These are phyloP conservation scores for Electrophaes corylata DNA, from an alignment of 2,888 invertebrate species.

Conservation along the genomic window DNA sequence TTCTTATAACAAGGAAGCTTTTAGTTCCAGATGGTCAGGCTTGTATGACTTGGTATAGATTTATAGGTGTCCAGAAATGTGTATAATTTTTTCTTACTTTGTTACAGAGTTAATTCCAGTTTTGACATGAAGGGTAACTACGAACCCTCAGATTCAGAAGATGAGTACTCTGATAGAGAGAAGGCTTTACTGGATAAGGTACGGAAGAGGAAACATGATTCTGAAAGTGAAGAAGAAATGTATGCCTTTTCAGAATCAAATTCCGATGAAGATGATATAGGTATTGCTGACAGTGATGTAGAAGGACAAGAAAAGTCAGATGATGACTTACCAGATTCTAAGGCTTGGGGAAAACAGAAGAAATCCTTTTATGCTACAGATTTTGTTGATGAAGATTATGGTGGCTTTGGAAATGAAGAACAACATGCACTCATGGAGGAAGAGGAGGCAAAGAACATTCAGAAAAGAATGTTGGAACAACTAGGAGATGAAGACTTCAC, in stretches of 20 bases:
- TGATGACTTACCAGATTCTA: constrained; percentile 89
- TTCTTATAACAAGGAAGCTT: no score
- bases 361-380: constrained; percentile 93
- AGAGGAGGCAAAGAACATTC: constrained; percentile 92
- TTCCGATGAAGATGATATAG: constrained; percentile 75
- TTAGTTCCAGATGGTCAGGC: neutral
- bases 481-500: constrained; percentile 91
- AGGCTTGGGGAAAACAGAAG: constrained; percentile 95
- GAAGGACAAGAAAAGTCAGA: constrained; percentile 89
- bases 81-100: constrained; percentile 19
- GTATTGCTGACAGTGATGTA: constrained; percentile 88
- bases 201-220: constrained; percentile 79
- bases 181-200: constrained; percentile 85
- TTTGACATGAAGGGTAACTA: constrained; percentile 82
- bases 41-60: neutral
- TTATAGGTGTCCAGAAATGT: neutral
- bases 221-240: constrained; percentile 86
- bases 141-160: constrained; percentile 88
- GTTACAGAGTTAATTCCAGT: constrained; percentile 70
- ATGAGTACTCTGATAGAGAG: constrained; percentile 88
- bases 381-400: constrained; percentile 94
- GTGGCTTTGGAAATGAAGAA: constrained; percentile 87
- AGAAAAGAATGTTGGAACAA: constrained; percentile 89
- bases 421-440: constrained; percentile 91
- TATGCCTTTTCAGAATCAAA: constrained; percentile 84